phyloP scores from a whole-genome alignment of 2,797 vertebrate genomes.

The Thamnophis elegans region DNA sequence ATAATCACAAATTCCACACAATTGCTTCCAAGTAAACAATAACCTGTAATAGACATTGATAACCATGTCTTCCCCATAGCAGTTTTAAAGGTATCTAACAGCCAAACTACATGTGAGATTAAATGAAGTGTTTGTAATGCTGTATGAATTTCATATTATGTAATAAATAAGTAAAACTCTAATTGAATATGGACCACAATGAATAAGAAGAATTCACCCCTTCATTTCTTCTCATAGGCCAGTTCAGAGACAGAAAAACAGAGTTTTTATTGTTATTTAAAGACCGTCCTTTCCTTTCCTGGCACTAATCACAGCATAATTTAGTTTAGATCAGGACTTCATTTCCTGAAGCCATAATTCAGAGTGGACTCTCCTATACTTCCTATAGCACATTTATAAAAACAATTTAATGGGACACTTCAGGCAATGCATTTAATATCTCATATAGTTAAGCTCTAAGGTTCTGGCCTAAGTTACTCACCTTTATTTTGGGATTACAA shows the following conservation, averaged over 20 bases:
- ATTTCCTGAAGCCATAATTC: background rate
- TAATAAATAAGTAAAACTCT: background rate
- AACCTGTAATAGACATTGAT: background rate
- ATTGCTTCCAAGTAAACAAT: background rate
- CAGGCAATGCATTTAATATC: background rate
- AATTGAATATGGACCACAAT: background rate
- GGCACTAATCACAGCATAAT: background rate
- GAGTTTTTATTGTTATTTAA: background rate
- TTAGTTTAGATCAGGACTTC: background rate
- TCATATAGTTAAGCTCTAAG: background rate
- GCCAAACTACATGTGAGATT: background rate
- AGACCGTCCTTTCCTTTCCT: background rate
- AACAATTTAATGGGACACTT: background rate
- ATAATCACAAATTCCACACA: background rate
- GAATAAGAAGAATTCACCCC: background rate
- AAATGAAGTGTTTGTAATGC: background rate
- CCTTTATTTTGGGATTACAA: background rate
- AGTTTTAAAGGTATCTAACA: background rate
- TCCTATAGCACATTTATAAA: background rate
- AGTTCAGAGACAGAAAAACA: background rate
- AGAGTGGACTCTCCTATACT: background rate
- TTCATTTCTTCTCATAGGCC: too few species aligned
- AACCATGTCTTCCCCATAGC: background rate
- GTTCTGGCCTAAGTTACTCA: background rate
- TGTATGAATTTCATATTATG: background rate